These are phyloP conservation scores for Trissolcus japonicus DNA, from an alignment of 2,888 invertebrate species.

Conservation along the genomic window DNA sequence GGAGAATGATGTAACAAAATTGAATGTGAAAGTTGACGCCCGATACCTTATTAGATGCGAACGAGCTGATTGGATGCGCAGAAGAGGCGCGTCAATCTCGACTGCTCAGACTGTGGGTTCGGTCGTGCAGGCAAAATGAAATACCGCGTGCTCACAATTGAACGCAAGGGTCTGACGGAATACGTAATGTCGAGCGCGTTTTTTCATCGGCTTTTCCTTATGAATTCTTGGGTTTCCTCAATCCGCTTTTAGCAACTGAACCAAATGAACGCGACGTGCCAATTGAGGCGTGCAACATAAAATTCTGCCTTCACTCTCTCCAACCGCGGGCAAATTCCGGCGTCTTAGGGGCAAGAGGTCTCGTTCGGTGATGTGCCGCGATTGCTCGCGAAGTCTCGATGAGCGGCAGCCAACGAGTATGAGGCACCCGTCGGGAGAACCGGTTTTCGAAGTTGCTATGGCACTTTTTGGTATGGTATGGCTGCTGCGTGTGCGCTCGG, in stretches of 20 bases:
- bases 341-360: slow-evolving; percentile 15
- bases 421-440: slow-evolving; percentile 74
- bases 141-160: slow-evolving; percentile 42
- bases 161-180: slow-evolving; percentile 40
- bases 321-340: not conserved
- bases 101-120: slow-evolving; percentile 41
- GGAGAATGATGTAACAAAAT: slow-evolving; percentile 1
- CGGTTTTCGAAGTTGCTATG: slow-evolving; percentile 80
- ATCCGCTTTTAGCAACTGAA: slow-evolving; percentile 13
- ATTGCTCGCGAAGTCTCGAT: slow-evolving; percentile 72
- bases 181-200: slow-evolving; percentile 23
- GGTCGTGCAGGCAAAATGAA: slow-evolving; percentile 59
- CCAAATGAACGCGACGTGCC: slow-evolving; percentile 12
- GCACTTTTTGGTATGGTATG: slow-evolving; percentile 92
- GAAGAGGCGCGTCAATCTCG: slow-evolving; percentile 32
- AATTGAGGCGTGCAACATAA: not conserved
- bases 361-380: slow-evolving; percentile 69
- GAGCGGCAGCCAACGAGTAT: slow-evolving; percentile 72
- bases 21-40: slow-evolving; percentile 7
- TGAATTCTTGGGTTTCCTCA: slow-evolving; percentile 4
- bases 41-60: slow-evolving; percentile 7
- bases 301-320: slow-evolving; percentile 2
- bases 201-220: slow-evolving; percentile 4
- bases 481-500: slow-evolving; percentile 88
- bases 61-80: slow-evolving; percentile 33